Evolutionary conservation across 2,113 vertebrate species (phyloP), one percentile per base, ranked within the genome.

Genomic region (Galeopterus variegatus): DNA sequence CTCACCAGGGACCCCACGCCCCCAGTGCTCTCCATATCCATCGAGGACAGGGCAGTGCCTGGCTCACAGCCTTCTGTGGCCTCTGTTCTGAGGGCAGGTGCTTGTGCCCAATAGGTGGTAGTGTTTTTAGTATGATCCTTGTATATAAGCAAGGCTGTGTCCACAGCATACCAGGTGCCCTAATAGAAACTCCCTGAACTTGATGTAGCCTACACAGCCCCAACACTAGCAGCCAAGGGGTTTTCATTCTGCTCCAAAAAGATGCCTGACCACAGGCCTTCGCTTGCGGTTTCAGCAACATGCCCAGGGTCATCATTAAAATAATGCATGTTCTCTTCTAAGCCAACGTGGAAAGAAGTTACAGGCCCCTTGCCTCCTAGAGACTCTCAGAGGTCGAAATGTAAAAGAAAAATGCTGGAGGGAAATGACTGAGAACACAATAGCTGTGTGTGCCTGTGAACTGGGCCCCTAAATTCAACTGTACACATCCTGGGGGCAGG

Each of bases 161-260:
- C 45, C 50, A 9, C 3, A 7, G 45, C 75, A 56, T n/a, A 24
- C 33, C n/a, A 33, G n/a, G 8, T 31, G 33, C 28, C 48, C 13
- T 10, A 11, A n/a, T 8, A 50, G 56, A 33, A 58, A 81, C 0
- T 23, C 8, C 70, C 33, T 28, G 18, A 45, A 56, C 8, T 21
- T 2, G 1, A 50, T 10, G 5, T 0, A 13, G 64, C 21, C 12
- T 11, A 2, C 7, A 14, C 26, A 24, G 23, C 11, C 24, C 28
- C 36, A n/a, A 3, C 65, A 18, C 9, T 2, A 12, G 36, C 5
- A 54, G 23, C 18, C 9, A 33, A 89, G n/a, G 12, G 0, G 31
- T n/a, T 86, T 76, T n/a, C 31, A 70, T 50, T 45, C 50, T 86
- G 8, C n/a, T 62, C 21, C 15, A 56, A 18, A 45, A 65, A 80